phyloP scores from a whole-genome alignment of 1,140 invertebrate species.

The Delia radicum region DNA sequence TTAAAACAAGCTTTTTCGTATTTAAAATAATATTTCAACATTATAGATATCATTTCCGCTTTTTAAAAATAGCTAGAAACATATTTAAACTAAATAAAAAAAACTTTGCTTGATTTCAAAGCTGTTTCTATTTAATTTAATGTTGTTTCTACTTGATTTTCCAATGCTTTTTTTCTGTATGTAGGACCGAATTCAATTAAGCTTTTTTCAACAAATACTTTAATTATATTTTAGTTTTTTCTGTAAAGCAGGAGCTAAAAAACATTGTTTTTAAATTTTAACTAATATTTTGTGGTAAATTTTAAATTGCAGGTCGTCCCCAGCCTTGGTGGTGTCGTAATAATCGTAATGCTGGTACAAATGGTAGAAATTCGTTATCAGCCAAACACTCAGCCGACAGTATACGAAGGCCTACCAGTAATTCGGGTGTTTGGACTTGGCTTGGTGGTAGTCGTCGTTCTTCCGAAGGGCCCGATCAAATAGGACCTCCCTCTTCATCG shows the following conservation, averaged over 20 bases:
- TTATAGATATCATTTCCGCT: too few relatives aligned
- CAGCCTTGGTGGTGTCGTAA: slow-evolving; percentile 56
- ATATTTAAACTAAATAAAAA: too few relatives aligned
- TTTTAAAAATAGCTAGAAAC: too few relatives aligned
- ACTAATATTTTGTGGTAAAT: not conserved
- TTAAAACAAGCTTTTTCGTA: too few relatives aligned
- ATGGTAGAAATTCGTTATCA: slow-evolving; percentile 50
- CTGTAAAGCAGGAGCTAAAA: not conserved
- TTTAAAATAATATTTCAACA: too few relatives aligned
- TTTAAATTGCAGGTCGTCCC: slow-evolving; percentile 41
- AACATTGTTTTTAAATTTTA: not conserved
- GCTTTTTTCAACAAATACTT: too few relatives aligned
- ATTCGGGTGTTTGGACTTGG: slow-evolving; percentile 68
- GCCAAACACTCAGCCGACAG: slow-evolving; percentile 54
- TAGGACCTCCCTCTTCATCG: slow-evolving; percentile 53
- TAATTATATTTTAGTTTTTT: too few relatives aligned
- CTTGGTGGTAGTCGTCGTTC: slow-evolving; percentile 61
- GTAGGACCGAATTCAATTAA: too few relatives aligned
- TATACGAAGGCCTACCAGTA: slow-evolving; percentile 61
- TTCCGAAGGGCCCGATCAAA: slow-evolving; percentile 55
- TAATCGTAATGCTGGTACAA: slow-evolving; percentile 43
- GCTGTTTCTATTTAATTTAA: too few relatives aligned
- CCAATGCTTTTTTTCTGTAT: too few relatives aligned
- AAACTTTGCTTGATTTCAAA: too few relatives aligned
- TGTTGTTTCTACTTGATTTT: too few relatives aligned